Base-by-base conservation (phyloP, 2,888 invertebrate species). In the Chesias legatella region DNA sequence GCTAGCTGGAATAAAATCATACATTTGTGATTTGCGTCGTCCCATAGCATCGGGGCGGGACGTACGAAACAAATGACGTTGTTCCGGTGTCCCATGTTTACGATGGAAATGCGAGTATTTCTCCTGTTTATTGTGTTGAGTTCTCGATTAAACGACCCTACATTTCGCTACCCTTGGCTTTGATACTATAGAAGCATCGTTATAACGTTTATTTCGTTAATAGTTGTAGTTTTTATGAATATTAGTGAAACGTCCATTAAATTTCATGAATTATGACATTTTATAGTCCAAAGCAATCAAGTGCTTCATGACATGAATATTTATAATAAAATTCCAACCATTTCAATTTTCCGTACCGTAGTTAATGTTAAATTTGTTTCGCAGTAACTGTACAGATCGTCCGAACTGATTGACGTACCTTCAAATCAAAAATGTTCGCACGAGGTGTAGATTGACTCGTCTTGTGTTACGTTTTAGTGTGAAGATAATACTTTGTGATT, bases 381-480 rank as follows among this genome's bases (percentile, higher is more conserved):
- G 43, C 67, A 74, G 71, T 50, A 51, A 50, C 48, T 40, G 56
- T 53, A 55, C 52, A 44, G 35, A 36, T 44, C 42, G 42, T 30
- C 58, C 41, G 49, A 53, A 52, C 55, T 60, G 60, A 63, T 68
- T 58, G 48, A 57, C 64, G 62, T 46, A 62, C 53, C 51, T 59
- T 61, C 47, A 56, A 56, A 57, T 55, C 55, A 60, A 82, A 76
- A 75, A 84, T 86, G 85, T 85, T 84, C 63, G 80, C 65, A 51
- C 82, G 82, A 53, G 85, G 85, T 60, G 85, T 86, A 46, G 85
- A 80, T 70, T 84, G 60, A 81, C 48, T 52, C 43, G 33, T 51
- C 53, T 47, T 39, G 61, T 66, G 60, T 36, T 28, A 42, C 37
- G 37, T 9, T 53, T 50, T 55, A 53, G 51, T 61, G 58, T 56